Evolutionary conservation across 2,888 invertebrate species (phyloP), one percentile per base, ranked within the genome.

Genomic region (Colletes collaris): DNA sequence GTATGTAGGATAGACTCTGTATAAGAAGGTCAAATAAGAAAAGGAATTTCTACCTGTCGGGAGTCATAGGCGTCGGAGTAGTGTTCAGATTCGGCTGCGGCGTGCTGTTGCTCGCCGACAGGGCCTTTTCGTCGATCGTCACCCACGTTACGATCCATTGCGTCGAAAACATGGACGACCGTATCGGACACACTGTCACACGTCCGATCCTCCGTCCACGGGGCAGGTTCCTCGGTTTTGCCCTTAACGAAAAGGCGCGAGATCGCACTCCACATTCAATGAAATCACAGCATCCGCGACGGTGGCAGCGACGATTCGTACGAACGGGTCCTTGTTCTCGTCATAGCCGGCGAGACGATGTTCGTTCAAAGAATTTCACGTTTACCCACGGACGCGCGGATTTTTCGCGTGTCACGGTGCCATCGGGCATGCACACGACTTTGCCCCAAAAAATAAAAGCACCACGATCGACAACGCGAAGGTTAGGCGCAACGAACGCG

Each of bases 231-330:
- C 52, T 78, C 77, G 67, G 78, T 58, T 76, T 90, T 90, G 87
- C 90, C 88, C 80, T 90, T 91, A 72, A 87, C 90, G 87, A 93
- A 93, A 80, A 93, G 85, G 79, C 92, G 91, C 85, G 92, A 92
- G 84, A 93, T 91, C 86, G 91, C 89, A 90, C 90, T 92, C 93
- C 93, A 93, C 93, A 93, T 93, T 92, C 93, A 93, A 92, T 78
- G 83, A 75, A 77, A 81, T 81, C 82, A 79, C 75, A 77, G 74
- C 67, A 82, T 77, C 70, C 75, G 74, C 73, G 58, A 70, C 56
- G 67, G 37, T 56, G 62, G 59, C 56, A 81, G 80, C 74, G 76
- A 83, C 76, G 59, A 81, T 59, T 63, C 83, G 72, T 79, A 78
- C 56, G 49, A 64, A 80, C 84, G 67, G 81, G 80, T 87, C 81